Conservation (phyloP, 2,797 vertebrate species). For the Melanogrammus aeglefinus region DNA sequence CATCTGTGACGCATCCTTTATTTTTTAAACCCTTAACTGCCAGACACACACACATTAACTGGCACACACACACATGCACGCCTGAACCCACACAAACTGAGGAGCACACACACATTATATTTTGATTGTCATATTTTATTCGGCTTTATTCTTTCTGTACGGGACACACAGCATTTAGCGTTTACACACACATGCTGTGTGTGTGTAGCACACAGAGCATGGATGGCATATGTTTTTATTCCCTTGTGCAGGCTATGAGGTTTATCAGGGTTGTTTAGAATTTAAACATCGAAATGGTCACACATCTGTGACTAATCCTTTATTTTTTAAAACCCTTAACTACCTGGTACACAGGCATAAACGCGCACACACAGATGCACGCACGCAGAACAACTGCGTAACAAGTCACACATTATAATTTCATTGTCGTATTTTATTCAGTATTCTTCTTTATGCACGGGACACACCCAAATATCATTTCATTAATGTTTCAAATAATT, state of each 20-base stretch:
- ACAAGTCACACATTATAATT: background rate
- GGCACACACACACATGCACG: background rate
- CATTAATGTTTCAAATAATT: background rate
- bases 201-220: background rate
- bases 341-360: background rate
- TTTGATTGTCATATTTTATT: background rate
- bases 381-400: background rate
- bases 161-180: background rate
- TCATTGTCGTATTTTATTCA: background rate
- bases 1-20: background rate
- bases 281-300: background rate
- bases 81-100: background rate
- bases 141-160: background rate
- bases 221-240: background rate
- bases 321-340: background rate
- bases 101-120: background rate
- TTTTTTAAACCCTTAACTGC: background rate
- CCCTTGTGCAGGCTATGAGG: background rate
- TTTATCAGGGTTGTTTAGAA: background rate
- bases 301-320: background rate
- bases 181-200: no score
- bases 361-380: background rate
- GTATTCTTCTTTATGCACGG: background rate
- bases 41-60: background rate
- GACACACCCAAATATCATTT: background rate